Base-by-base conservation (phyloP, 2,113 vertebrate species). In the Phycodurus eques region DNA sequence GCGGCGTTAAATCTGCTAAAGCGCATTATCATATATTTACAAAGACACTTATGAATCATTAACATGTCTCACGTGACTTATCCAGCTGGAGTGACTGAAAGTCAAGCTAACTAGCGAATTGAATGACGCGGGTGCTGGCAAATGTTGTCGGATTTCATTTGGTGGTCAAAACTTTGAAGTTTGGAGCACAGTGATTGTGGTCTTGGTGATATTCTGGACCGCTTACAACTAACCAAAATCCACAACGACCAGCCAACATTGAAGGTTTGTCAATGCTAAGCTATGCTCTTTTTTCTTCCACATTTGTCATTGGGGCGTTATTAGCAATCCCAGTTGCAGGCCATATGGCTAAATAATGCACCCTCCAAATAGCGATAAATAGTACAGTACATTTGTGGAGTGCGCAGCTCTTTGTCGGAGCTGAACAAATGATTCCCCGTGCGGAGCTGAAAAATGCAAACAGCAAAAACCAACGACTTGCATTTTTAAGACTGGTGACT, bases 21-120 rank as follows among this genome's bases (percentile, higher is more conserved):
- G 71, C 67, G 56, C 73, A 44, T 57, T 43, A 77, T 89, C 83
- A 74, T 84, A 68, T 83, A 87, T 87, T 81, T 88, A 86, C 89
- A 88, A 85, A 70, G 61, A 59, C 75, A 75, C 57, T 80, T 83
- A 83, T 85, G 73, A 89, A 88, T 90, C 85, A 85, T 87, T 83
- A 80, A 86, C 80, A 22, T 27, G 60, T 27, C 73, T 67, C 51
- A 47, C 79, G 39, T 47, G 67, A 61, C 67, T 39, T 39, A 39
- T 39, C 59, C 77, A 62, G 72, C 74, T 80, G 74, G 13, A 67
- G n/a, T 78, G 70, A 80, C 83, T 73, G 11, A 47, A 84, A 81
- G 83, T 79, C 78, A 79, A 86, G 82, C 73, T 20, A 57, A 78
- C 83, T 78, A 59, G 79, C 69, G 79, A 60, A 49, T 19, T 17